Evolutionary conservation across 2,113 vertebrate genomes (phyloP), one percentile per base, ranked within the genome.

Genomic region (Amblyopsis rosae): DNA sequence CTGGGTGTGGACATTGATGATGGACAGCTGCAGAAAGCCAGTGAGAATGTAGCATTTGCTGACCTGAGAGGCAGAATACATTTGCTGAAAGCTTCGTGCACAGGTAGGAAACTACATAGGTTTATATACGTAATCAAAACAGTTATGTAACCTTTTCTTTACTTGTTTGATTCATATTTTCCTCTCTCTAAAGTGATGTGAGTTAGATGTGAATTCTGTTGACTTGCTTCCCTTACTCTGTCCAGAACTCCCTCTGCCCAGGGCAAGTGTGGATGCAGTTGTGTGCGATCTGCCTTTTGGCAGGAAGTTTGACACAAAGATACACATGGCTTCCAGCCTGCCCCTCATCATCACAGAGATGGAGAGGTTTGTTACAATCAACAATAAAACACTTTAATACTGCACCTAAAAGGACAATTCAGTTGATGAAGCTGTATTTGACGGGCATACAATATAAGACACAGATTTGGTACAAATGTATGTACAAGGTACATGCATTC

Each of bases 201-300:
- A 16, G 4, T 8, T 4, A 53, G 49, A 10, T 59, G 50, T 51
- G 70, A 62, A 17, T 55, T 8, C 12, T 17, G n/a, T 4, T 60
- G 41, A 10, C 75, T 15, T 71, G 8, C 70, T 17, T 13, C 75
- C 77, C 81, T 70, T 85, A 0, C 73, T 74, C 79, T 76, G 61
- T 80, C 17, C 81, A 96, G 95, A 65, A 1, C 82, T 97, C 73
- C 96, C 95, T 0, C 77, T 96, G 61, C 86, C 92, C 35, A 88
- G 93, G 1, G 86, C 87, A 73, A 93, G 92, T 65, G 89, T 96
- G 0, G 93, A 98, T 7, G 69, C 87, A 8, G 87, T 98, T 54
- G 84, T 99, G 82, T 96, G 93, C 19, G 96, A 98, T 83, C 84
- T 98, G 79, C 96, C 95, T 0, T 98, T 98, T 87, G 97, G 96